phyloP scores from a whole-genome alignment of 2,113 vertebrate species.

The Pangasianodon gigas region DNA sequence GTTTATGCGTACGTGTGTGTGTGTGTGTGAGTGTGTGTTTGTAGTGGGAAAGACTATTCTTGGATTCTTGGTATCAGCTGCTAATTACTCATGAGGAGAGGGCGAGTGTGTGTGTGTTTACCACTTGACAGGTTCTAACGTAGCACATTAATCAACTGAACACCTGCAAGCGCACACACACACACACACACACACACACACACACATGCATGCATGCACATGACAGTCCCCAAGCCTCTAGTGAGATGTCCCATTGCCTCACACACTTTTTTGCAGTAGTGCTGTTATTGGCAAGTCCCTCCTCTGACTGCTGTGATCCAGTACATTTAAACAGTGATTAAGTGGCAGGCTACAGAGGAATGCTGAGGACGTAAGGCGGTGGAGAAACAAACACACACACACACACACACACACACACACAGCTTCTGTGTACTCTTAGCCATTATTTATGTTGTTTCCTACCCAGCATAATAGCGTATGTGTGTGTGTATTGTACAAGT shows the following conservation, averaged over 20 bases:
- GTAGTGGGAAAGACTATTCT: slow-evolving; percentile 12
- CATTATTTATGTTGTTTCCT: not conserved
- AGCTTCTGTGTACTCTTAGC: not conserved
- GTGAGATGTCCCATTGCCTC: slow-evolving; percentile 2
- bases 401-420: not conserved
- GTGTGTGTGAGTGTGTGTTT: slow-evolving; percentile 19
- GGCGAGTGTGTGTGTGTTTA: slow-evolving; percentile 49
- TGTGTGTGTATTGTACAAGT: not conserved
- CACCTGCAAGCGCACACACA: slow-evolving; percentile 41
- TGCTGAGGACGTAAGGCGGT: not conserved
- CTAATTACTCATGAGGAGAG: slow-evolving; percentile 52
- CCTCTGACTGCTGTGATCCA: slow-evolving; percentile 40
- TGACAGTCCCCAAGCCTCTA: slow-evolving; percentile 4
- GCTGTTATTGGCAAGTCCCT: slow-evolving; percentile 44
- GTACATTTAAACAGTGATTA: slow-evolving; percentile 42
- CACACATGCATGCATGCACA: slow-evolving; percentile 8
- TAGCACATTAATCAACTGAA: slow-evolving; percentile 53
- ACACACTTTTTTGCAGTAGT: slow-evolving; percentile 29
- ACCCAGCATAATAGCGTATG: not conserved
- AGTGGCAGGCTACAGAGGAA: slow-evolving; percentile 4
- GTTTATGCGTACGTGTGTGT: not conserved
- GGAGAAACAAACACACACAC: not conserved
- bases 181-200: slow-evolving; percentile 9
- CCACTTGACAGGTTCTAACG: slow-evolving; percentile 51
- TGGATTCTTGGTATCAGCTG: slow-evolving; percentile 46